These are phyloP conservation scores for Amblyornis subalaris DNA, from an alignment of 2,113 vertebrate genomes.

Conservation along the genomic window DNA sequence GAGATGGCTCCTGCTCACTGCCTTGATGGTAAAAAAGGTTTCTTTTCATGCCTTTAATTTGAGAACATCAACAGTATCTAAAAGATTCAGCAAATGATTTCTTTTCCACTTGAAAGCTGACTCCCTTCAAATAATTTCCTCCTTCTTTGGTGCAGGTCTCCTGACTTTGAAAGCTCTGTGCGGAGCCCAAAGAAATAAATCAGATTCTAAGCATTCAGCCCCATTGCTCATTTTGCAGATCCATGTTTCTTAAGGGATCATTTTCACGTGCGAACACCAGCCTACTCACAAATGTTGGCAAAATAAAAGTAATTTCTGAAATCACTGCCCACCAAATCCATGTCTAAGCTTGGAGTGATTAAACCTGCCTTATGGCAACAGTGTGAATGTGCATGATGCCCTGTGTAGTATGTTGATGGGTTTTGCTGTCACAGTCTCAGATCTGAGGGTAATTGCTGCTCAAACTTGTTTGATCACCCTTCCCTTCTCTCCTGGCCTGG, in stretches of 20 bases:
- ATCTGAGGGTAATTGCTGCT: not conserved
- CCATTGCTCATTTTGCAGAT: not conserved
- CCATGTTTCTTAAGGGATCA: rapidly evolving
- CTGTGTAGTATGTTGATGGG: not conserved
- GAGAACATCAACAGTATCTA: constrained; percentile 37
- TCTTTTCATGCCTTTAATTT: constrained; percentile 29
- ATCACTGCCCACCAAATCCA: not conserved
- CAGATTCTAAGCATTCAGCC: not conserved
- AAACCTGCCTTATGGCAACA: not conserved
- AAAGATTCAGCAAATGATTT: not conserved
- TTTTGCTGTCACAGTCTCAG: not conserved
- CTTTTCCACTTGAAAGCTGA: constrained; percentile 11
- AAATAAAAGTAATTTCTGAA: not conserved
- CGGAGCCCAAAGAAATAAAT: constrained; percentile 21
- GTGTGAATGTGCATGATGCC: rapidly evolving
- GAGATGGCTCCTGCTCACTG: not conserved
- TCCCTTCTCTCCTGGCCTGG: not conserved
- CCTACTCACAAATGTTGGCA: not conserved
- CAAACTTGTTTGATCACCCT: not conserved
- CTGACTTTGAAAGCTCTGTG: not conserved
- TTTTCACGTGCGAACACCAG: not conserved
- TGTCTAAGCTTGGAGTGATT: not conserved
- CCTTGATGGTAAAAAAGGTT: not conserved
- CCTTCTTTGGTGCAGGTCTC: not conserved
- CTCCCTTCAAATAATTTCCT: constrained; percentile 7